phyloP scores from a whole-genome alignment of 2,797 vertebrate species.

The Halcyon chelicuti region DNA sequence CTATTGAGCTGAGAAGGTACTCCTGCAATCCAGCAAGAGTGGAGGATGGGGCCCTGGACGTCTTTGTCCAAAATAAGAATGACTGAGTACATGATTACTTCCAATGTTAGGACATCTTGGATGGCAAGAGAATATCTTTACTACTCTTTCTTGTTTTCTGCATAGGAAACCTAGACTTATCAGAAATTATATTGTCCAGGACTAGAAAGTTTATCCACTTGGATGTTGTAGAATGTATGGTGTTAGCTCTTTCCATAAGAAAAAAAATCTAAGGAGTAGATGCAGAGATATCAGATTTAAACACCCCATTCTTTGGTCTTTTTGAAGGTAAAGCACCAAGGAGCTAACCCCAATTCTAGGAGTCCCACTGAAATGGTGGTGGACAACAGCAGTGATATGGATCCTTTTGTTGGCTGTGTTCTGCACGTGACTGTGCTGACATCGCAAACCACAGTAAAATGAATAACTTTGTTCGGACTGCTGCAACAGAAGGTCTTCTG shows the following conservation, averaged over 20 bases:
- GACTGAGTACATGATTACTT: neutral
- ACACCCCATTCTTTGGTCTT: neutral
- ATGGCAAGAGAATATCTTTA: neutral
- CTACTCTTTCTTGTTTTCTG: neutral
- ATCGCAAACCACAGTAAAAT: neutral
- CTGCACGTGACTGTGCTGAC: neutral
- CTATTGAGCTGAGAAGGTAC: neutral
- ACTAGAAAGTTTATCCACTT: neutral
- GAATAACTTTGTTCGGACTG: neutral
- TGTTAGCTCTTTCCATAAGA: neutral
- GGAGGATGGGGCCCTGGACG: neutral
- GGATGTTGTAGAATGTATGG: neutral
- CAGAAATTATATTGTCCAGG: neutral
- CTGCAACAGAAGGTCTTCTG: constrained; percentile 18
- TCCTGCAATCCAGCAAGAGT: neutral
- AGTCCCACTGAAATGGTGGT: neutral
- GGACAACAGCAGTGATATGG: neutral
- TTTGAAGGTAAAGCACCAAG: neutral
- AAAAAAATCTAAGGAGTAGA: neutral
- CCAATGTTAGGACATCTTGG: neutral
- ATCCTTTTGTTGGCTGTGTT: neutral
- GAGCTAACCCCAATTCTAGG: neutral
- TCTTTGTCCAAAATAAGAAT: neutral
- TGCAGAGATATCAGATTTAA: neutral
- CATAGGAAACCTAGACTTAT: neutral